Conservation (phyloP, 2,113 vertebrate genomes). For the Pelodiscus sinensis region DNA sequence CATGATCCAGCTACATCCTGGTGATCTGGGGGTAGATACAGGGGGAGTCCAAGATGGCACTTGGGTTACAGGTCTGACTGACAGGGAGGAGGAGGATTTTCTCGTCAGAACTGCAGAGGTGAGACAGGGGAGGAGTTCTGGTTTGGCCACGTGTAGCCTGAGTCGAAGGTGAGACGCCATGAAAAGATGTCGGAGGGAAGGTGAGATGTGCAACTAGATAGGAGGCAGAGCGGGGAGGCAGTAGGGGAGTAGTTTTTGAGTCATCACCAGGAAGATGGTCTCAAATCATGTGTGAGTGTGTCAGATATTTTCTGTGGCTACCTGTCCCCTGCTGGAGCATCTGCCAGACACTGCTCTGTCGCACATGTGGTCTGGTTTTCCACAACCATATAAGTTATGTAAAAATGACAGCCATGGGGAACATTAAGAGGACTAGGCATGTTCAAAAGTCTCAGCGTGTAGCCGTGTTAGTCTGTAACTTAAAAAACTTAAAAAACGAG, state of each 20-base stretch:
- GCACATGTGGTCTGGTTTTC: not conserved
- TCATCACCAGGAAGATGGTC: not conserved
- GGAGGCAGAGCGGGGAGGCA: not conserved
- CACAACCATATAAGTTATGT: not conserved
- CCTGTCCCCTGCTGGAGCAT: not conserved
- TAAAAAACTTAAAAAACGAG: no score
- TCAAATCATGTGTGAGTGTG: not conserved
- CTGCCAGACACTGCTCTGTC: not conserved
- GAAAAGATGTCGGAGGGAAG: not conserved
- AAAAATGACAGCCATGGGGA: not conserved
- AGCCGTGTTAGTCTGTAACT: no score
- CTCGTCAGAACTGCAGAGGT: not conserved
- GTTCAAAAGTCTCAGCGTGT: not conserved
- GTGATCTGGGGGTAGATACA: not conserved
- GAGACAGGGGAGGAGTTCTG: rapidly evolving
- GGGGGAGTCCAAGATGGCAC: not conserved
- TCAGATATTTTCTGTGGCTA: not conserved
- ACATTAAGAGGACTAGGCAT: not conserved
- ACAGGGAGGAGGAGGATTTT: not conserved
- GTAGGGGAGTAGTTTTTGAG: no score
- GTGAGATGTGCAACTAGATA: not conserved
- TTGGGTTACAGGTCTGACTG: not conserved
- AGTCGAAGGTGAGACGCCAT: not conserved
- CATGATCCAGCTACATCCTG: not conserved
- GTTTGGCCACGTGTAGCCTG: not conserved